Evolutionary conservation across 2,888 invertebrate genomes (phyloP), one percentile per base, ranked within the genome.

Genomic region (Allolobophora icterica): DNA sequence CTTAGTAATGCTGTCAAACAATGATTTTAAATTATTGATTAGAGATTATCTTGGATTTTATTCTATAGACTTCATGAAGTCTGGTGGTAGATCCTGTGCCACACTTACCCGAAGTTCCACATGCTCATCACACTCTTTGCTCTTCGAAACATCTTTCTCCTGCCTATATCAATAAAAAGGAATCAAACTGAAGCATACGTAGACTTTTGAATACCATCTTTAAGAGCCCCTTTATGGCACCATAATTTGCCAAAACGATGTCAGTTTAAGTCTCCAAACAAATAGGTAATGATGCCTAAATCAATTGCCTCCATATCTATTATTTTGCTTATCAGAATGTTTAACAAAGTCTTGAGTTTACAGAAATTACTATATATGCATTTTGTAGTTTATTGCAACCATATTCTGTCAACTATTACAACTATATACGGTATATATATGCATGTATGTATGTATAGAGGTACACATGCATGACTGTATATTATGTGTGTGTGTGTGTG

Each of bases 31-130:
- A 71, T 71, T 52, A 8, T 8, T 52, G 52, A 24, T 52, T 71
- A 17, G n/a, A 71, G 71, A 71, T n/a, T n/a, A 71, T 71, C 30
- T n/a, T 71, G 71, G 71, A 71, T 52, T n/a, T n/a, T 71, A 8
- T 71, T 71, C 11, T 71, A 71, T n/a, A 3, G 71, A 71, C 71
- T 30, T 71, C 1, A 30, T 71, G n/a, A 30, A 1, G n/a, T 71
- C n/a, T n/a, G n/a, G 6, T 71, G 71, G 71, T 11, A 1, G 71
- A 8, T 71, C 30, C 5, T n/a, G n/a, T 71, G 71, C 30, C 24
- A 71, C n/a, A 71, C 71, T 71, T 71, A 71, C 71, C n/a, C 71
- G 71, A n/a, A 71, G 71, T 71, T 71, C 71, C n/a, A 71, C 71
- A n/a, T 71, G 71, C 30, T 71, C 71, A 71, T 71, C 71, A 71